Evolutionary conservation across 2,797 vertebrate species (phyloP), one percentile per base, ranked within the genome.

Genomic region (Hypotaenidia okinawae): DNA sequence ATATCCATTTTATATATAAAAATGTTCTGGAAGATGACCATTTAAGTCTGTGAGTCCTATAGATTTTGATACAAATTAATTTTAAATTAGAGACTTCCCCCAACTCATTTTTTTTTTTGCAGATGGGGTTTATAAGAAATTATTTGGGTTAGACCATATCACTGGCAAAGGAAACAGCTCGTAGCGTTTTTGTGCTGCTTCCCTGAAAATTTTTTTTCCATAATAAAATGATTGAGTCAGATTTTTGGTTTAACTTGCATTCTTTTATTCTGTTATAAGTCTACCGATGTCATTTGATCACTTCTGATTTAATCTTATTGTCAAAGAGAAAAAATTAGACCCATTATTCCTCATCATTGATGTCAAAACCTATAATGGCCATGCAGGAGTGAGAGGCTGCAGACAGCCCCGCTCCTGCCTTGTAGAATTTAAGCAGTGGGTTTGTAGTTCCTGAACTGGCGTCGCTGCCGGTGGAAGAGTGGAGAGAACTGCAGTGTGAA

Each of bases 271-370:
- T 89, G 58, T 95, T 89, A 35, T 5, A 75, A 83, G 41, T 69
- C 69, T 85, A 1, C 62, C 84, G 82, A 89, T 91, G 54, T 78
- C 30, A 93, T 97, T 95, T 96, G 92, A 72, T 89, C 51, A 75
- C 64, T 93, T 91, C 87, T 92, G 92, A 92, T 95, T 85, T 88
- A 87, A 95, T 96, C 84, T 93, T 66, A 62, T 11, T 91, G 82
- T 85, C 92, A 92, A 92, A 86, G 35, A 83, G 83, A 94, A 94
- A 81, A 72, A 86, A 88, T 61, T 39, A 93, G 0, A 0, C 45
- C 57, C 64, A 61, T 93, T 35, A 96, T 89, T 91, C 59, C 84
- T 94, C 87, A 78, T 97, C 43, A 76, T 90, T 91, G 94, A 62
- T 85, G 94, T 93, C 89, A 4, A 92, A 95, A 47, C 32, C 43